These are phyloP conservation scores for Antitype chi DNA, from an alignment of 2,888 invertebrate genomes.

Conservation along the genomic window DNA sequence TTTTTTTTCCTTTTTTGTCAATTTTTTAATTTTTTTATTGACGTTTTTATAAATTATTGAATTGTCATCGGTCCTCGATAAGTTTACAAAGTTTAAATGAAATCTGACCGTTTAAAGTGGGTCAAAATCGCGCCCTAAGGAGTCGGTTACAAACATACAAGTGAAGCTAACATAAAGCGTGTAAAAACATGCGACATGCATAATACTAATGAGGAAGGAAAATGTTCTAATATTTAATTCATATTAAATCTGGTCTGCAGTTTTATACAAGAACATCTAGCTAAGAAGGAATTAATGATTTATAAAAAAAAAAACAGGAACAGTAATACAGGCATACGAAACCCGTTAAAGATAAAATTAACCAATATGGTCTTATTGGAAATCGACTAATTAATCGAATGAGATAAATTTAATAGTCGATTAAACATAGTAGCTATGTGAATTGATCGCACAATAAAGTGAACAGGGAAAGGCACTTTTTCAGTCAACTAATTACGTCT, in stretches of 20 bases:
- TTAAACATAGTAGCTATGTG: slow-evolving; percentile 77
- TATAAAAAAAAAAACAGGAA: slow-evolving; percentile 5
- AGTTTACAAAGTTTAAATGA: no score
- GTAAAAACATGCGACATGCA: slow-evolving; percentile 15
- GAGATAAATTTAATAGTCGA: slow-evolving; percentile 70
- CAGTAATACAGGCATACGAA: slow-evolving; percentile 45
- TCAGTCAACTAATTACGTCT: slow-evolving; percentile 85
- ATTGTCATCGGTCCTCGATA: no score
- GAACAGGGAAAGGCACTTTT: slow-evolving; percentile 86
- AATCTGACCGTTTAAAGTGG: no score
- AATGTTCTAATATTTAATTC: slow-evolving; percentile 15
- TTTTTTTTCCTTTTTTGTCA: no score
- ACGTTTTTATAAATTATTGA: no score
- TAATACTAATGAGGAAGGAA: slow-evolving; percentile 29
- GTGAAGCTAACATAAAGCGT: no score
- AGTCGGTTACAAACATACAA: no score
- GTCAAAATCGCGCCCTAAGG: no score
- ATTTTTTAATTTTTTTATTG: no score
- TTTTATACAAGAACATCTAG: background rate
- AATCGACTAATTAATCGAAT: slow-evolving; percentile 64
- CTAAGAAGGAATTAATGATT: slow-evolving; percentile 5
- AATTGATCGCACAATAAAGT: slow-evolving; percentile 79
- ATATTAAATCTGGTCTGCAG: slow-evolving; percentile 8
- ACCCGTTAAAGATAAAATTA: slow-evolving; percentile 38
- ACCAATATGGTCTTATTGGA: slow-evolving; percentile 50